A percentile compares a stretch with the other conserved stretches of the same genome.
phyloP scores from a whole-genome alignment of 2,797 vertebrate species.

The Pterois miles region DNA sequence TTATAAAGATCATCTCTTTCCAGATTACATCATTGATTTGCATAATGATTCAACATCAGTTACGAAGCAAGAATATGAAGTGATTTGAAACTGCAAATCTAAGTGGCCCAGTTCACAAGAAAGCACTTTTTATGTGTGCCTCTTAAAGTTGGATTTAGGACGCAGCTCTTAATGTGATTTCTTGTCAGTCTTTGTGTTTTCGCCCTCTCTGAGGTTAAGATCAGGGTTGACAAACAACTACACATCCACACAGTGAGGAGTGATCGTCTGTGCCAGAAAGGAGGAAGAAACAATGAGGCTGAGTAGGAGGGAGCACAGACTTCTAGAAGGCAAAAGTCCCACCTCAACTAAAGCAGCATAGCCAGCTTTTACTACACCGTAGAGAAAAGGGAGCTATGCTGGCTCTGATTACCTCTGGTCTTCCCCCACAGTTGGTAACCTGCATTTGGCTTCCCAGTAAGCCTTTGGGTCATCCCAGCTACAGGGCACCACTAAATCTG shows the following conservation, averaged over 20 bases:
- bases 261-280: conserved; percentile 3
- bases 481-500: not conserved
- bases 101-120: not conserved
- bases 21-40: conserved; percentile 41
- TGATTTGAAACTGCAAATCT: conserved; percentile 7
- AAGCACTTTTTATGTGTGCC: not conserved
- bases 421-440: not conserved
- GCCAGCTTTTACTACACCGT: not conserved
- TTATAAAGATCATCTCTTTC: conserved; percentile 17
- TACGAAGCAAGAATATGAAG: not conserved
- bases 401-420: not conserved
- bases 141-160: not conserved
- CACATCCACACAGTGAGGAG: not conserved
- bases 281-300: not conserved
- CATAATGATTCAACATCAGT: conserved; percentile 41
- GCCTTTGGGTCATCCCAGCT: conserved; percentile 10
- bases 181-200: not conserved
- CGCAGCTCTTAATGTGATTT: not conserved
- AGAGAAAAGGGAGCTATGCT: not conserved
- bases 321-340: conserved; percentile 19
- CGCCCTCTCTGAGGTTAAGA: conserved; percentile 44
- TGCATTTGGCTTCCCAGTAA: conserved; percentile 9
- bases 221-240: conserved; percentile 21
- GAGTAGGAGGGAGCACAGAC: conserved; percentile 29
- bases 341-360: conserved; percentile 15